Conservation (phyloP, 2,113 vertebrate species). For the Nothoprocta pentlandii region DNA sequence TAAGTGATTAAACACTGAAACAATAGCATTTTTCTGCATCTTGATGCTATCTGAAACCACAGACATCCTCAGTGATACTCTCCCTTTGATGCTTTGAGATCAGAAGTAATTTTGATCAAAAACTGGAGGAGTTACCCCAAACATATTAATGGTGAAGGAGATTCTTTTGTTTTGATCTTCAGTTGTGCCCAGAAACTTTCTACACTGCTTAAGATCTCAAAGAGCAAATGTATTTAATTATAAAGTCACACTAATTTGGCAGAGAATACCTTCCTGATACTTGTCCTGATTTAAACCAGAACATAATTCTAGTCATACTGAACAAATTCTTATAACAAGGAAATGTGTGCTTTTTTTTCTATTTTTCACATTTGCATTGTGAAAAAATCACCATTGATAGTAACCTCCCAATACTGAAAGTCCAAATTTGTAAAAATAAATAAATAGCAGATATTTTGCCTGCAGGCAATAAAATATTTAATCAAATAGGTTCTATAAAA, state of each 20-base stretch:
- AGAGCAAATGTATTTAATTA: background rate
- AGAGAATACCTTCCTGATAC: background rate
- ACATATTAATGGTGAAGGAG: background rate
- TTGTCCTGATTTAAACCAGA: background rate
- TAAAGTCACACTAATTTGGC: background rate
- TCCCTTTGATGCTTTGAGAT: slow-evolving; percentile 41
- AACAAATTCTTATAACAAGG: background rate
- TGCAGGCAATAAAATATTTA: background rate
- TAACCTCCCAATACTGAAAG: background rate
- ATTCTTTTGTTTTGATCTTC: slow-evolving; percentile 14
- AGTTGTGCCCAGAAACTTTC: background rate
- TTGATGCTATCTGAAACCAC: slow-evolving; percentile 33
- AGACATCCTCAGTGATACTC: background rate
- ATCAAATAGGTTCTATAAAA: background rate
- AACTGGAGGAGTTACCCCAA: background rate
- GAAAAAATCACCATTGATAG: background rate
- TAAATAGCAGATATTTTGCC: background rate
- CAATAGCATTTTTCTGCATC: background rate
- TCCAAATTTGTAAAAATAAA: background rate
- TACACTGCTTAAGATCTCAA: background rate
- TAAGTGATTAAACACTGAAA: slow-evolving; percentile 62
- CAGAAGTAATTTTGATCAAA: background rate
- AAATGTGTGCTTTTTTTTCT: background rate
- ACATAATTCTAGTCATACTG: background rate
- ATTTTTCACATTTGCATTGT: background rate